Evolutionary conservation across 2,888 invertebrate species (phyloP).

Genomic region (Tachina fera): DNA sequence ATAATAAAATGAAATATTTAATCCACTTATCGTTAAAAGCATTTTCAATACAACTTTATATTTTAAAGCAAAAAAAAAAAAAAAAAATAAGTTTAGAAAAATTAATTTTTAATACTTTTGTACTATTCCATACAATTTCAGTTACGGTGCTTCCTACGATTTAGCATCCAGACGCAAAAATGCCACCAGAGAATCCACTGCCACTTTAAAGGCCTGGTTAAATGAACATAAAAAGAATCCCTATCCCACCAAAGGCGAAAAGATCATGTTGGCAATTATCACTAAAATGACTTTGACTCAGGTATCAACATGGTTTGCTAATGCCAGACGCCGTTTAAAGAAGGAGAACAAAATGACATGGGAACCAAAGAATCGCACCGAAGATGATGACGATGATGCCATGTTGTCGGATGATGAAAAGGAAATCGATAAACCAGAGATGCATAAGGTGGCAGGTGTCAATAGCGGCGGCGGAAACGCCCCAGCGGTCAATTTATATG

Average conservation of each 20-base stretch:
- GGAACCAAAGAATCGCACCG: slow-evolving; percentile 96
- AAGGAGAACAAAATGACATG: slow-evolving; percentile 99
- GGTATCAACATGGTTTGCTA: slow-evolving; percentile 98
- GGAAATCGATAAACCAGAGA: slow-evolving; percentile 85
- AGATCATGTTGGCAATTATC: slow-evolving; percentile 97
- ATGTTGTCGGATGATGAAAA: slow-evolving; percentile 94
- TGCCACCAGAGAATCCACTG: slow-evolving; percentile 98
- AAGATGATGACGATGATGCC: slow-evolving; percentile 93
- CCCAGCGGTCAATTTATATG: slow-evolving; percentile 43
- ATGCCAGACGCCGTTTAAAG: slow-evolving; percentile 95
- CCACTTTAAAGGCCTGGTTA: slow-evolving; percentile 98
- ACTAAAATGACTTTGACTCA: slow-evolving; percentile 98
- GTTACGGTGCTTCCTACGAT: slow-evolving; percentile 96
- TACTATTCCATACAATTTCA: slow-evolving; percentile 82
- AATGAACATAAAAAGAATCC: slow-evolving; percentile 98
- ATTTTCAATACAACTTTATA: slow-evolving; percentile 53
- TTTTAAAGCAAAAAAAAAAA: slow-evolving; percentile 18
- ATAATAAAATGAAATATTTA: slow-evolving; percentile 52
- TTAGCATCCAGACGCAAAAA: slow-evolving; percentile 97
- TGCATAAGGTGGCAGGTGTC: slow-evolving; percentile 46
- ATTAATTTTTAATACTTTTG: slow-evolving; percentile 19
- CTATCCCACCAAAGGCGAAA: slow-evolving; percentile 97
- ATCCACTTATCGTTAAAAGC: slow-evolving; percentile 65
- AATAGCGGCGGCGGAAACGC: not conserved
- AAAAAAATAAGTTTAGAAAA: not conserved